These are phyloP conservation scores for Perca flavescens DNA, from an alignment of 2,113 vertebrate species.

Conservation along the genomic window DNA sequence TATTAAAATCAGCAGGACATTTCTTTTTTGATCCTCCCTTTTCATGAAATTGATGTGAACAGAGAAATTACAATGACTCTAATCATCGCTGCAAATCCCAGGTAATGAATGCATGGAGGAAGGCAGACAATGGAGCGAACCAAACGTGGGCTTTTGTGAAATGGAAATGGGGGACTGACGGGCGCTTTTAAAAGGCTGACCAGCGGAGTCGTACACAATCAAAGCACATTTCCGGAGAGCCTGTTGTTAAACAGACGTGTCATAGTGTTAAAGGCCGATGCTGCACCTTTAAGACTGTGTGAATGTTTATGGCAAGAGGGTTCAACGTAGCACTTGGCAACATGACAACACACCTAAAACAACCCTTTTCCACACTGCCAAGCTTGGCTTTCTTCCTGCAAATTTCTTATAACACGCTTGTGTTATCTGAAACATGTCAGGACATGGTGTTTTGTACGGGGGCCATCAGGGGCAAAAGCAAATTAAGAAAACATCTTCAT, in stretches of 20 bases:
- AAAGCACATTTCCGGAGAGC: conserved; percentile 30
- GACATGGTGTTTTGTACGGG: background rate
- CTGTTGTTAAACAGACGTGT: conserved; percentile 10
- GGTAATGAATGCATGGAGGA: conserved; percentile 59
- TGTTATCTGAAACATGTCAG: background rate
- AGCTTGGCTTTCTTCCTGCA: conserved; percentile 12
- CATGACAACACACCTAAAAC: conserved; percentile 30
- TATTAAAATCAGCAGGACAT: conserved; percentile 64
- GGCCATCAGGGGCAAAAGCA: too few relatives aligned
- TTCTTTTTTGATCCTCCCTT: conserved; percentile 33
- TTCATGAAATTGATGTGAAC: conserved; percentile 56
- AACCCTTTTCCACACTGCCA: conserved; percentile 15
- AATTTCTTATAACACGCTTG: conserved; percentile 31
- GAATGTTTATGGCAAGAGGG: conserved; percentile 22
- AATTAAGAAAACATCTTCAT: too few relatives aligned
- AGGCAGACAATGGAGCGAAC: conserved; percentile 45
- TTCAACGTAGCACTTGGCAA: conserved; percentile 10
- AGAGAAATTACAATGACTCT: conserved; percentile 50
- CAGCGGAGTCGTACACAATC: background rate
- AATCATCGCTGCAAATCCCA: conserved; percentile 40
- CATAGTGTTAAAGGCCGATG: conserved; percentile 11
- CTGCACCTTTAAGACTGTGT: conserved; percentile 25
- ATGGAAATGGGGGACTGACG: conserved; percentile 59
- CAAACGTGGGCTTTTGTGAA: conserved; percentile 53
- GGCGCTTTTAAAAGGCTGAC: conserved; percentile 38